Base-by-base conservation (phyloP, 2,797 vertebrate genomes). In the Crypturellus tataupa region DNA sequence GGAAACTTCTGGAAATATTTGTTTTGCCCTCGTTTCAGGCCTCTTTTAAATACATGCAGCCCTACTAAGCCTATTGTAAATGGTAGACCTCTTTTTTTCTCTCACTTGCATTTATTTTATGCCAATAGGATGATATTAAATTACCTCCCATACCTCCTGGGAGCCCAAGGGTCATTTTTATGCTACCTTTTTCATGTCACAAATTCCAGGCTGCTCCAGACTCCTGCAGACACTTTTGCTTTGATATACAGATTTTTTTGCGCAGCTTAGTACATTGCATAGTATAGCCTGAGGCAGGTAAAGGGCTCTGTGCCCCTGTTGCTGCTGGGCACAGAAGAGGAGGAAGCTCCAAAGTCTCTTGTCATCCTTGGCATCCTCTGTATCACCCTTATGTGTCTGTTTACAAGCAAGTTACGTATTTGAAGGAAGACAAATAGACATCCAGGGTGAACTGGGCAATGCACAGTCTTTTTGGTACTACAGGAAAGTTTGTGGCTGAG, bases 1-100 rank as follows among this genome's bases (percentile, higher is more conserved):
- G 82, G 86, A 95, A 95, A 78, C 81, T 89, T 94, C 83, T 78
- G 59, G 80, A 88, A 87, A 72, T 63, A 56, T 92, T 95, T 89
- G 55, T 95, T 93, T 69, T 63, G 76, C 81, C 87, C 49, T 59
- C 82, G 84, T 77, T 94, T 93, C 59, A 62, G 29, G 1, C 65
- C 84, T 95, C 71, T 82, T 92, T 18, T 5, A 95, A 95, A 95
- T 83, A 63, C 73, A 92, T 75, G 81, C 69, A 71, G 63, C 87
- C 85, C 87, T 89, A 78, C 69, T 42, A 49, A 87, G 72, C 39
- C 79, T 85, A 71, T 94, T 95, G 84, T 92, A 90, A 88, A 93
- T 56, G 0, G 0, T 42, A 60, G 65, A 44, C 63, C 58, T 87
- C 89, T 92, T 89, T 94, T 94, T 84, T 58, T 75, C 69, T 42